These are phyloP conservation scores for Hesperia comma DNA, from an alignment of 2,888 invertebrate genomes.

Conservation along the genomic window DNA sequence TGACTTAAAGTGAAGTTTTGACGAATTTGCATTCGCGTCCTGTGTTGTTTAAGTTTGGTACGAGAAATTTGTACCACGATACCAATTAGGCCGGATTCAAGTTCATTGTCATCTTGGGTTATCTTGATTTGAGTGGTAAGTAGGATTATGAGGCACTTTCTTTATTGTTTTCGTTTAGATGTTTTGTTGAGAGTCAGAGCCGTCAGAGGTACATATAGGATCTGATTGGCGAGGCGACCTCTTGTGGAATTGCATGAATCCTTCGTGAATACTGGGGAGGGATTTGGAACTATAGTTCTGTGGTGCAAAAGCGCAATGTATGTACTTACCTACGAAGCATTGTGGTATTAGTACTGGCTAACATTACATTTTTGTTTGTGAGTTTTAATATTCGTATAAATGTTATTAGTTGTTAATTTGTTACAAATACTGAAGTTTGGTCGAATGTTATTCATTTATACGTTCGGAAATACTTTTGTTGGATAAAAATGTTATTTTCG, in stretches of 20 bases:
- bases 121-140: slow-evolving; percentile 75
- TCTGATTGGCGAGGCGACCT: slow-evolving; percentile 25
- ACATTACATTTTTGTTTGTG: not conserved
- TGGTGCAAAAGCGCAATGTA: not conserved
- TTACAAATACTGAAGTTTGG: no score
- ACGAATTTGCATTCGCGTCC: slow-evolving; percentile 52
- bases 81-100: slow-evolving; percentile 66
- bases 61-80: slow-evolving; percentile 63
- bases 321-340: not conserved
- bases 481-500: no score
- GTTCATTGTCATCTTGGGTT: slow-evolving; percentile 68
- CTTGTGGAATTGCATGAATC: slow-evolving; percentile 27
- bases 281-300: slow-evolving; percentile 2
- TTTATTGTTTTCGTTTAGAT: slow-evolving; percentile 55
- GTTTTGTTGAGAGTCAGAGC: slow-evolving; percentile 26
- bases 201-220: slow-evolving; percentile 4
- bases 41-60: slow-evolving; percentile 55
- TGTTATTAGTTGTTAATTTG: no score
- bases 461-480: no score
- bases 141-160: slow-evolving; percentile 53
- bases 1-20: slow-evolving; percentile 41
- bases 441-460: no score
- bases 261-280: slow-evolving; percentile 9
- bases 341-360: not conserved
- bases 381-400: no score